Evolutionary conservation across 2,888 invertebrate species (phyloP), one percentile per base, ranked within the genome.

Genomic region (Orchesellides sinensis): DNA sequence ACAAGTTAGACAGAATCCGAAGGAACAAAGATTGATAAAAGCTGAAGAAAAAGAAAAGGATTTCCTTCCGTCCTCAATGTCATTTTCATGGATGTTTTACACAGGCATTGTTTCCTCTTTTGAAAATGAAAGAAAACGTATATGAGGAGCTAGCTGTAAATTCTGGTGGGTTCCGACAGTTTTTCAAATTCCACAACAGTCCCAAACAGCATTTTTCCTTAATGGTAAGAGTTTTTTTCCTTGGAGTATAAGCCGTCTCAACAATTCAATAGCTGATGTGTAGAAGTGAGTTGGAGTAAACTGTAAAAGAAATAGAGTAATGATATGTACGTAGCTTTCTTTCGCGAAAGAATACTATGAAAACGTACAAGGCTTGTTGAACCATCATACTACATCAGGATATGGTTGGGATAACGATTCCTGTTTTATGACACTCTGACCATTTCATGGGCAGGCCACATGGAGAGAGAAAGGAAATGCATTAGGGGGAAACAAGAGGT

Each of bases 31-130:
- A 72, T 61, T 72, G 59, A 47, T 61, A 74, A 49, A 63, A 47
- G 25, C 66, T 47, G 21, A 29, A 21, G 49, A 54, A 52, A 25
- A 49, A 69, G 52, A 54, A 75, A 54, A 40, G 49, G 69, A 78
- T 69, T 61, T 78, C 68, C 52, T 68, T 69, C 68, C 59, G 78
- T 78, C 69, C 69, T 69, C 29, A 35, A 69, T 69, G 68, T 78
- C 78, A 59, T 78, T 75, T 75, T 78, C 78, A 69, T 69, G 69
- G 63, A 61, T 78, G 47, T 59, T 77, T 66, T 78, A 69, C 78
- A 78, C 54, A 69, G 40, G 61, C 68, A 77, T 77, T 66, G 66
- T 74, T 65, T 77, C 59, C 66, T 40, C 29, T 19, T 23, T 19
- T 32, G 27, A 49, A 69, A 72, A 49, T 61, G 63, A 63, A 35